Base-by-base conservation (phyloP, 2,113 vertebrate species). In the Cepphus grylle region DNA sequence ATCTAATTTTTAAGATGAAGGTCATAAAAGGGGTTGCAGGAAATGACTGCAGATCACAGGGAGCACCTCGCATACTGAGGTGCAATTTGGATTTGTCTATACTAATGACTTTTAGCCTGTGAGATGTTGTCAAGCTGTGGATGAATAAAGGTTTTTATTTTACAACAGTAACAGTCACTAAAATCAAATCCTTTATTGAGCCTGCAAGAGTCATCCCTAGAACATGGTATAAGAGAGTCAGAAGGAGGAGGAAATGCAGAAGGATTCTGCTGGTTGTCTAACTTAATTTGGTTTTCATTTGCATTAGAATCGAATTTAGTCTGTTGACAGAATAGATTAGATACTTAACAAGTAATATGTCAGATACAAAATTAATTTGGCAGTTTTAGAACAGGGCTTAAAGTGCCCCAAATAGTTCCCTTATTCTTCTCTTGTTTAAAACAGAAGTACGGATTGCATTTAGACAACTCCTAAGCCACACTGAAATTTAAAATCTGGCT, bases 261-360 rank as follows among this genome's bases (percentile, higher is more conserved):
- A 93, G n/a, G 42, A 27, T 77, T 56, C 63, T 55, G 19, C 29
- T 86, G 74, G 84, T 77, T 81, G 62, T 42, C 32, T 88, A 47
- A 66, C 40, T 92, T 86, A 59, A 87, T 77, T 81, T 80, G 61
- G 21, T 56, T 96, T 86, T 52, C 66, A 25, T 90, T 93, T 94
- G 50, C 42, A 53, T 94, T 83, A 95, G 59, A 83, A 92, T 17
- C 80, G 22, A 67, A 78, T 76, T 87, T 80, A 80, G 49, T 50
- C 77, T 81, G 50, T 92, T 97, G 65, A 87, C 62, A 92, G 73
- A 83, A 82, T 26, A 94, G 49, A 95, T 88, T 62, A 82, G 58
- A 87, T 43, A 53, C 45, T 79, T 81, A 90, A 91, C 47, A 92
- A 92, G 71, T 84, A 96, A 18, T 58, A 70, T n/a, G 79, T 81